Base-by-base conservation (phyloP, 2,113 vertebrate genomes). In the Crotalus tigris region DNA sequence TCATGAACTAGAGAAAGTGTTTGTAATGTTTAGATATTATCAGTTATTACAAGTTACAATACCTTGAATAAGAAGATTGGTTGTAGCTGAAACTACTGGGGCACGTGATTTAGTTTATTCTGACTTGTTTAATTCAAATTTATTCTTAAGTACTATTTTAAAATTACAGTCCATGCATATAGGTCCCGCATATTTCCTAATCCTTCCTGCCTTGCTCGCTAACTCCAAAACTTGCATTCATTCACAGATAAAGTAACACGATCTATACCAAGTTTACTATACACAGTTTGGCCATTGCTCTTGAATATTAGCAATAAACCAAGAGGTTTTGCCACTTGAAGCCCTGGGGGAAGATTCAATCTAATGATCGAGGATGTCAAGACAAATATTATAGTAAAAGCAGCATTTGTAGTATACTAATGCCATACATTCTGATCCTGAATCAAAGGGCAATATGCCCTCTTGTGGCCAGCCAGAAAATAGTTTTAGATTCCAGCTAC, bases 391-490 rank as follows among this genome's bases (percentile, higher is more conserved):
- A 26, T 85, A 90, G 88, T 92, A 89, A 89, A 92, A 92, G 1
- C 46, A 11, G 19, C 15, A 10, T 81, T 58, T 44, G 1, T 29
- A 85, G 88, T 33, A 85, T 12, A 24, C 75, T 57, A 57, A 57
- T 57, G 55, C 55, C 3, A 8, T 75, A 39, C 59, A 49, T 44
- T 17, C 8, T 21, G 24, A 26, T 85, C 26, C 57, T 90, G 81
- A 90, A 90, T 4, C 21, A 87, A 44, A 57, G 81, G 26, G 24
- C 26, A 21, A 1, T 49, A 0, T 21, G 75, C 93, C 93, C 91
- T 90, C 93, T 90, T 90, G 91, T 87, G 93, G 88, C 21, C 54
- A 69, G 51, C 86, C 23, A 69, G 33, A 64, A 86, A 85, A 94
- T 53, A 17, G 49, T 54, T 49, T 85, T 5, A 26, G 91, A 64